Conservation (phyloP, 1,140 invertebrate genomes). For the Drosophila sechellia region DNA sequence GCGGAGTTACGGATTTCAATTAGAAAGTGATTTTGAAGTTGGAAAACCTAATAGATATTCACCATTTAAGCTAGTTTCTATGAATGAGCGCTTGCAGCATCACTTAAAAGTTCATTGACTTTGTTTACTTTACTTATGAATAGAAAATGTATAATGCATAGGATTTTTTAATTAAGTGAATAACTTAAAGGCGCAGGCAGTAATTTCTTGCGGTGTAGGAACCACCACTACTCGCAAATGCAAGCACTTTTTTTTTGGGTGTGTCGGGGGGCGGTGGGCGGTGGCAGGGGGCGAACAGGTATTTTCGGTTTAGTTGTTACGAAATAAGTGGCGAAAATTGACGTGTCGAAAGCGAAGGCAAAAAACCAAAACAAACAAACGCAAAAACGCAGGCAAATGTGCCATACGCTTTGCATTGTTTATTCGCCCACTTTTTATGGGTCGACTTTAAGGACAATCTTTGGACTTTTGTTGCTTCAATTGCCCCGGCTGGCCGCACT, state of each 20-base stretch:
- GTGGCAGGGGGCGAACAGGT: slow-evolving; percentile 35
- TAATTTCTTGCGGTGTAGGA: background rate
- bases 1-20: no score
- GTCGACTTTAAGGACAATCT: slow-evolving; percentile 1
- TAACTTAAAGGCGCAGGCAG: background rate
- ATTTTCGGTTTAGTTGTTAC: slow-evolving; percentile 67
- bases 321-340: slow-evolving; percentile 55
- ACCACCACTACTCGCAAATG: slow-evolving; percentile 12
- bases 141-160: background rate
- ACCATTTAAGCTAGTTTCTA: background rate
- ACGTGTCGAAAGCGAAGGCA: slow-evolving; percentile 19
- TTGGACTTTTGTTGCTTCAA: slow-evolving; percentile 19
- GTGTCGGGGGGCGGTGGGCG: background rate
- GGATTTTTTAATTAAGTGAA: background rate
- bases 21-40: no score
- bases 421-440: slow-evolving; percentile 7
- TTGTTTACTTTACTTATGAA: background rate
- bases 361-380: slow-evolving; percentile 38
- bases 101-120: background rate
- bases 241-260: background rate
- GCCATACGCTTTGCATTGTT: slow-evolving; percentile 33
- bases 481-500: slow-evolving; percentile 10
- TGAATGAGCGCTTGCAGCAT: background rate
- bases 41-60: background rate
- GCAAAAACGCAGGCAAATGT: slow-evolving; percentile 15